phyloP scores from a whole-genome alignment of 1,140 invertebrate species.

The Hermatobates lingyangjiaoensis region DNA sequence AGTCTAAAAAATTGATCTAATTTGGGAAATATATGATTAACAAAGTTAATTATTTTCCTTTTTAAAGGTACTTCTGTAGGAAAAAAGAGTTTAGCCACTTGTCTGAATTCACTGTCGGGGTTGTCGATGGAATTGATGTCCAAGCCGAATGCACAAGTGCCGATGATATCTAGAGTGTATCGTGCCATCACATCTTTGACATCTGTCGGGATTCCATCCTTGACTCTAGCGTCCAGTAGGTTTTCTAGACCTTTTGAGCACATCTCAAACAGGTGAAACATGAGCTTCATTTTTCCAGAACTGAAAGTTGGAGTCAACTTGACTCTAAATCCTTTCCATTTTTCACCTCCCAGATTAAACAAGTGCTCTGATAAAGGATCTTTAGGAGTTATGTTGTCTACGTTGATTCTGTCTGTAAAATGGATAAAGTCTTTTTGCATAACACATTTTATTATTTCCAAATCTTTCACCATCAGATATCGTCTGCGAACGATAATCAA shows the following conservation, averaged over 20 bases:
- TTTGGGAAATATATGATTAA: background rate
- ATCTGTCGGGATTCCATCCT: slow-evolving; percentile 13
- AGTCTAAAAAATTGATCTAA: background rate
- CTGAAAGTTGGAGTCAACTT: slow-evolving; percentile 40
- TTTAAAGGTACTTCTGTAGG: slow-evolving; percentile 5
- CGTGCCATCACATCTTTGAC: slow-evolving; percentile 32
- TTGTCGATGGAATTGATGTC: slow-evolving; percentile 33
- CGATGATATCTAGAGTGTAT: slow-evolving; percentile 41
- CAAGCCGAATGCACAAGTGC: slow-evolving; percentile 38
- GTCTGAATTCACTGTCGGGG: slow-evolving; percentile 29
- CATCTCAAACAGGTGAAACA: slow-evolving; percentile 21
- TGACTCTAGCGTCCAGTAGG: slow-evolving; percentile 25
- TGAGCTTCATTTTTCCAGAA: slow-evolving; percentile 22
- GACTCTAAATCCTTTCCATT: slow-evolving; percentile 35
- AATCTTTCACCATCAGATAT: slow-evolving; percentile 27
- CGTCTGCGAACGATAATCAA: slow-evolving; percentile 28
- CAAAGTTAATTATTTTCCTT: background rate
- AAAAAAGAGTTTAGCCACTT: slow-evolving; percentile 17
- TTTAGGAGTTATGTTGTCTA: slow-evolving; percentile 10
- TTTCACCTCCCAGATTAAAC: slow-evolving; percentile 18
- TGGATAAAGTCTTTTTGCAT: slow-evolving; percentile 30
- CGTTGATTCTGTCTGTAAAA: slow-evolving; percentile 28
- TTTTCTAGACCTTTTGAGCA: slow-evolving; percentile 16
- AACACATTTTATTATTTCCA: slow-evolving; percentile 28
- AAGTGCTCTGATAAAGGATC: slow-evolving; percentile 18